These are phyloP conservation scores for Bufo gargarizans DNA, from an alignment of 2,113 vertebrate species.

Conservation along the genomic window DNA sequence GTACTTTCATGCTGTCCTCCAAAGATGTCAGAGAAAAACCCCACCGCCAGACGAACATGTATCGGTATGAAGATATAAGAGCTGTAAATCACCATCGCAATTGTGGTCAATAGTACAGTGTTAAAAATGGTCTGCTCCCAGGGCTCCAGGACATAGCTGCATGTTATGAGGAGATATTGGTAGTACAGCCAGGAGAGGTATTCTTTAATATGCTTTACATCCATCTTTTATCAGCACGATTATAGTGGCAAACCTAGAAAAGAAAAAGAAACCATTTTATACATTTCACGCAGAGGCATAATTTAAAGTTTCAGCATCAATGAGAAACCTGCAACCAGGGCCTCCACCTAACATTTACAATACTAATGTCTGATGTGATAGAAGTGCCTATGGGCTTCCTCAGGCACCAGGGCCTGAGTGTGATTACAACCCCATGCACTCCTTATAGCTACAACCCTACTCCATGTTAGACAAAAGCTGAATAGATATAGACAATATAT, in stretches of 20 bases:
- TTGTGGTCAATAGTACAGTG: conserved; percentile 82
- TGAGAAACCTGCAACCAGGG: not conserved
- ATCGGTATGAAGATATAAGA: conserved; percentile 95
- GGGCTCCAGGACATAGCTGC: conserved; percentile 93
- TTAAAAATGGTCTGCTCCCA: conserved; percentile 96
- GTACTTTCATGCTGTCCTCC: conserved; percentile 77
- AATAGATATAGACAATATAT: too few species aligned
- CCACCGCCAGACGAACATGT: conserved; percentile 86
- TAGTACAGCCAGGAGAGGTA: conserved; percentile 93
- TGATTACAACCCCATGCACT: too few species aligned
- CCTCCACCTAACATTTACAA: not conserved
- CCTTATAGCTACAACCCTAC: too few species aligned
- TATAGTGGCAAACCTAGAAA: conserved; percentile 53
- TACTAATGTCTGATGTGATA: not conserved
- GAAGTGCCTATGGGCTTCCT: too few species aligned
- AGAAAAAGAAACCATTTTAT: conserved; percentile 13
- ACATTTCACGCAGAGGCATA: not conserved
- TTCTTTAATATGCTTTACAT: conserved; percentile 83
- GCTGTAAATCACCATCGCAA: conserved; percentile 93
- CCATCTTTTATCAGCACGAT: conserved; percentile 72
- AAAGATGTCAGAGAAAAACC: conserved; percentile 89
- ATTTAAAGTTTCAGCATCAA: not conserved
- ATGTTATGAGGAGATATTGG: conserved; percentile 95
- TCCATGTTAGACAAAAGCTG: too few species aligned
- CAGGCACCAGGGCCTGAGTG: too few species aligned